Evolutionary conservation across 2,113 vertebrate species (phyloP).

Genomic region (Scytalopus superciliaris): DNA sequence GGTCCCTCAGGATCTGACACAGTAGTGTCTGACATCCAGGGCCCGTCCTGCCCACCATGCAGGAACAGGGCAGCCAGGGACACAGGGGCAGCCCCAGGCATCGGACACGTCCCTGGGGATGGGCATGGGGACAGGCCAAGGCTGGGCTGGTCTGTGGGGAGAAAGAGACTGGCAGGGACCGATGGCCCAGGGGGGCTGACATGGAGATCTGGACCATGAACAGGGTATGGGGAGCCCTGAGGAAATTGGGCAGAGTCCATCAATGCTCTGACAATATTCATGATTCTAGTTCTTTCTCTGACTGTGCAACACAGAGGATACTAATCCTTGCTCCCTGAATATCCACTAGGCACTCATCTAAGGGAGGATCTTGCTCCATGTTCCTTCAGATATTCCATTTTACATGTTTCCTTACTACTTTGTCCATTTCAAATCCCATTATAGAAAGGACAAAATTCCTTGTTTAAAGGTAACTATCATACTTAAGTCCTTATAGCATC

Average conservation of each 20-base stretch:
- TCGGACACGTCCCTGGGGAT: accelerated
- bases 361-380: background rate
- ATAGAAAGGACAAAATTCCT: background rate
- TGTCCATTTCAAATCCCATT: background rate
- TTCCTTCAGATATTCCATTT: background rate
- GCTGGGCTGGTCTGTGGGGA: background rate
- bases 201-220: background rate
- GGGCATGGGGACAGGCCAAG: background rate
- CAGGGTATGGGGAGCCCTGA: background rate
- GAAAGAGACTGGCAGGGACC: background rate
- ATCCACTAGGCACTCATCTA: accelerated
- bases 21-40: accelerated
- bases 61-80: accelerated
- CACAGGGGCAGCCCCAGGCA: accelerated
- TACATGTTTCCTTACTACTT: background rate
- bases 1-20: accelerated
- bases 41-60: accelerated
- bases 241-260: background rate
- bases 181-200: accelerated
- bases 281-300: background rate
- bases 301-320: background rate
- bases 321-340: background rate
- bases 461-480: background rate
- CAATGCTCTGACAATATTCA: background rate
- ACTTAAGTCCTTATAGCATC: background rate